Percentiles rank a stretch among this genome's conserved stretches.
Evolutionary conservation across 2,888 invertebrate species (phyloP).

Genomic region (Ferrisia virgata): DNA sequence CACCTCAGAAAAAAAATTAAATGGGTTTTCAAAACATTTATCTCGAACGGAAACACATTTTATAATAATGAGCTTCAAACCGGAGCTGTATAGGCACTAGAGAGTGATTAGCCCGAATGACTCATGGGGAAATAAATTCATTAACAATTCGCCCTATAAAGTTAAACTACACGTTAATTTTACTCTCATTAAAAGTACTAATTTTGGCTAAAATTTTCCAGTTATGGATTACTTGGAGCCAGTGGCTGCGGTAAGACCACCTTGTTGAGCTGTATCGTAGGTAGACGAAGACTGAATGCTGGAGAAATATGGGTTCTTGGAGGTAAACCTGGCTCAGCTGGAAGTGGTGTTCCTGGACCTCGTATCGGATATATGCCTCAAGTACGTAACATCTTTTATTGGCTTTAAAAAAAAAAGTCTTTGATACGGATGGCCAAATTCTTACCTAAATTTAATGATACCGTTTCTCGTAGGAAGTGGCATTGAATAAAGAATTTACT

Average conservation of each 20-base stretch:
- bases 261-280: slow-evolving; percentile 79
- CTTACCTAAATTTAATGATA: background rate
- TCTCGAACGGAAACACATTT: background rate
- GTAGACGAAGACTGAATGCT: slow-evolving; percentile 71
- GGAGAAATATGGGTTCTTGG: slow-evolving; percentile 85
- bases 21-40: background rate
- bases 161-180: background rate
- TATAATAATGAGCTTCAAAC: background rate
- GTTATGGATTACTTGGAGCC: slow-evolving; percentile 83
- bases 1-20: background rate
- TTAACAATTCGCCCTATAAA: background rate
- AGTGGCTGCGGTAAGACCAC: slow-evolving; percentile 92
- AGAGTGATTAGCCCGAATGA: background rate
- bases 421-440: no score
- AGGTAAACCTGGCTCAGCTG: slow-evolving; percentile 74
- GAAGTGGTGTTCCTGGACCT: slow-evolving; percentile 84
- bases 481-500: slow-evolving; percentile 73
- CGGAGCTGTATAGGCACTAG: background rate
- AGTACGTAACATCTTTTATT: slow-evolving; percentile 55
- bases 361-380: slow-evolving; percentile 88
- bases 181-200: background rate
- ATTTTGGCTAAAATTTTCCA: slow-evolving; percentile 53
- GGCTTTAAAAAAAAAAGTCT: no score
- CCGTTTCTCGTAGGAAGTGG: slow-evolving; percentile 60
- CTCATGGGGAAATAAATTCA: background rate